phyloP scores from a whole-genome alignment of 1,140 invertebrate genomes.

The Drosophila yakuba region DNA sequence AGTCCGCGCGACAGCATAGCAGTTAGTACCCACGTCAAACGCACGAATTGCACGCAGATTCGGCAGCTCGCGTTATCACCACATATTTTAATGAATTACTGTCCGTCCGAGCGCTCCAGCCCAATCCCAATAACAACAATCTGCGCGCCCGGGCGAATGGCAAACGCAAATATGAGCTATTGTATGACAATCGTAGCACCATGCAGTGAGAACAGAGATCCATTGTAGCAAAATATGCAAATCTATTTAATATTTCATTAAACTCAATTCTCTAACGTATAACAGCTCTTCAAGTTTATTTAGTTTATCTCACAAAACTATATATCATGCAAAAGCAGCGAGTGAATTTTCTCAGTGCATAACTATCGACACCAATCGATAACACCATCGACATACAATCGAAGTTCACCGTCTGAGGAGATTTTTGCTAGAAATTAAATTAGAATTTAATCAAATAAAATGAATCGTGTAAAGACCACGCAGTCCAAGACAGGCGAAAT shows the following conservation, averaged over 20 bases:
- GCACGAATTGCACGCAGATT: constrained; percentile 64
- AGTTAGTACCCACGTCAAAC: constrained; percentile 41
- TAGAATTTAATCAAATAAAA: constrained; percentile 52
- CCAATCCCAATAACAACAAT: constrained; percentile 52
- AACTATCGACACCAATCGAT: constrained; percentile 5
- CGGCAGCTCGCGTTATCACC: constrained; percentile 73
- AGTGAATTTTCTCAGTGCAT: neutral
- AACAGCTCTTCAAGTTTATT: too few species aligned
- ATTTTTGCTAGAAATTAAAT: constrained; percentile 26
- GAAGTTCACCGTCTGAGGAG: neutral
- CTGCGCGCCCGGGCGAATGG: constrained; percentile 16
- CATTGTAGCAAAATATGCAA: too few species aligned
- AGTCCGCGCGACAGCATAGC: constrained; percentile 48
- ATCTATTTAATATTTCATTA: too few species aligned
- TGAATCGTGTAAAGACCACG: constrained; percentile 85
- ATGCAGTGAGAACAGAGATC: neutral
- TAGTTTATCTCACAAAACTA: too few species aligned
- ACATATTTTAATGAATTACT: constrained; percentile 76
- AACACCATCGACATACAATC: neutral
- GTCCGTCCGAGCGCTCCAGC: constrained; percentile 48
- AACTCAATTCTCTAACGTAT: too few species aligned
- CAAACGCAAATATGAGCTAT: constrained; percentile 20
- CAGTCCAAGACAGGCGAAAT: constrained; percentile 87
- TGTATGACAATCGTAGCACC: neutral
- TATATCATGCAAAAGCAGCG: too few species aligned